These are phyloP conservation scores for Zoroaster sp. DNA, from an alignment of 53 echinoderm and acorn worm genomes.

Conservation along the genomic window DNA sequence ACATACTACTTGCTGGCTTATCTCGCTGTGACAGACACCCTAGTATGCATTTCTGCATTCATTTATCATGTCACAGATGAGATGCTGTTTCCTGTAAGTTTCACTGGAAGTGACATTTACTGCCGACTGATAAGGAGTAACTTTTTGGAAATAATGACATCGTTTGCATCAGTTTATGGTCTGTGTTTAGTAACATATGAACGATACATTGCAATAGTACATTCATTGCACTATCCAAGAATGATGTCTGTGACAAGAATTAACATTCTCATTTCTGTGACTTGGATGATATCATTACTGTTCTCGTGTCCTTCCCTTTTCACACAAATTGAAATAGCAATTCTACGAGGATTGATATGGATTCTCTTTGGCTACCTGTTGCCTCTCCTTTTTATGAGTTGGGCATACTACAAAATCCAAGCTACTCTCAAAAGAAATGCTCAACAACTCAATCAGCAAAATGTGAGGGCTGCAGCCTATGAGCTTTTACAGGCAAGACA, in stretches of 20 bases:
- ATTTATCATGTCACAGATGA: neutral
- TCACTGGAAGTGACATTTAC: neutral
- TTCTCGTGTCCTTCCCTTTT: neutral
- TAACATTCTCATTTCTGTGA: neutral
- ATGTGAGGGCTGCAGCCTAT: too few species aligned
- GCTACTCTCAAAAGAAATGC: neutral
- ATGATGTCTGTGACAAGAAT: neutral
- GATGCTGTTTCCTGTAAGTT: neutral
- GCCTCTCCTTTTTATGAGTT: neutral
- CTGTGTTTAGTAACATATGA: conserved; percentile 1
- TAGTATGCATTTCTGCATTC: neutral
- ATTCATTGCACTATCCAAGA: conserved; percentile 7
- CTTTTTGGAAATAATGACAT: neutral
- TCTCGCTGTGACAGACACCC: conserved; percentile 9
- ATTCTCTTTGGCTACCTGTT: neutral
- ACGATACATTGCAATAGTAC: neutral
- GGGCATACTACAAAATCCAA: conserved; percentile 33
- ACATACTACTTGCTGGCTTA: conserved; percentile 28
- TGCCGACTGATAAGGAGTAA: neutral
- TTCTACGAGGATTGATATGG: neutral
- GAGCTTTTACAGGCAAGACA: too few species aligned
- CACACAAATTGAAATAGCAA: neutral
- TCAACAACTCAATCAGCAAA: too few species aligned
- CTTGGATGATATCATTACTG: neutral
- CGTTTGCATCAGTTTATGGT: neutral